Evolutionary conservation across 1,140 invertebrate genomes (phyloP), one percentile per base, ranked within the genome.

Genomic region (Drosophila tropicalis): DNA sequence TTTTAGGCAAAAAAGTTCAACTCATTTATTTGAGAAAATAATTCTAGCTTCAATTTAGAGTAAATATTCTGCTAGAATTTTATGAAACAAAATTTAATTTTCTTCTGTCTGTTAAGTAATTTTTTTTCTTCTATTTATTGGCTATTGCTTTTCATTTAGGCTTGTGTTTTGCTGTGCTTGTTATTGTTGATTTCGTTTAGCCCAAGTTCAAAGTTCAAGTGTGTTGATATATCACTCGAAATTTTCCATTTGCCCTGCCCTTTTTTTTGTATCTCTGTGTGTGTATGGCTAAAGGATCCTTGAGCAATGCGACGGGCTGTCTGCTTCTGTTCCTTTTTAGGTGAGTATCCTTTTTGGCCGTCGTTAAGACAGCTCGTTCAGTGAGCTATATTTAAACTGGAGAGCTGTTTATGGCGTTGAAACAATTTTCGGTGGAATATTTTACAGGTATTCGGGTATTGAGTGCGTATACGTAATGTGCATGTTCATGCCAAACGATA

Each of bases 161-260:
- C 22, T 55, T 55, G 29, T 47, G 15, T 19, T 17, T 56, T 5
- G 54, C 29, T 25, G 55, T 34, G 29, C 25, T 29, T 29, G n/a
- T 57, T 57, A 6, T 29, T 32, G n/a, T 57, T 34, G 13, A 13
- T 32, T 57, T 29, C 22, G 29, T 51, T 51, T 51, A 51, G 44
- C 19, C 17, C 44, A 57, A 32, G 25, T 57, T 57, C 29, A 29
- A 29, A 57, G 55, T 57, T 76, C 47, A 73, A 73, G 75, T 77
- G 75, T 74, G 75, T 74, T 77, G 67, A 74, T 70, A 74, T 76
- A 69, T 57, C 62, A 73, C 70, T 76, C 25, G 61, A 76, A 62
- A 32, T 69, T 66, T 75, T 39, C 61, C 65, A 56, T 73, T 67
- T 60, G 44, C 44, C 44, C 39, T 47, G 71, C 56, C 40, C 62